Evolutionary conservation across 2,797 vertebrate species (phyloP).

Genomic region (Coregonus suidteri): DNA sequence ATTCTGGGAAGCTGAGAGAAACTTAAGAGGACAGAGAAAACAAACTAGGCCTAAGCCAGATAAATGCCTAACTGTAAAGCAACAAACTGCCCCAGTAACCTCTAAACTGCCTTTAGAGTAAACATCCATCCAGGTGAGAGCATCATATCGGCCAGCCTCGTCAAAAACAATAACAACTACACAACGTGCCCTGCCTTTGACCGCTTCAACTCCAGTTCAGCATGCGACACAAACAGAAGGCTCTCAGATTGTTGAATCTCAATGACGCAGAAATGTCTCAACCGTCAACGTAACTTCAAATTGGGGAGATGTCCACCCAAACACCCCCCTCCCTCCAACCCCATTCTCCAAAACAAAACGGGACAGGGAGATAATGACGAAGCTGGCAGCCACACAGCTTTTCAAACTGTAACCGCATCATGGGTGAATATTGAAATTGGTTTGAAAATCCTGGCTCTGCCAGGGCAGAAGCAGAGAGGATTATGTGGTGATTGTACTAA

Average conservation of each 20-base stretch:
- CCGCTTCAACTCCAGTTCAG: slow-evolving; percentile 35
- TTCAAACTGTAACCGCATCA: slow-evolving; percentile 47
- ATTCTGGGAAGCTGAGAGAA: background rate
- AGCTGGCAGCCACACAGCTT: slow-evolving; percentile 53
- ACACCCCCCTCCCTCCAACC: slow-evolving; percentile 11
- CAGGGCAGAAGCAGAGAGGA: slow-evolving; percentile 69
- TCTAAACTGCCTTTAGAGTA: background rate
- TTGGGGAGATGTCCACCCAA: slow-evolving; percentile 33
- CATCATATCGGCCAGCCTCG: background rate
- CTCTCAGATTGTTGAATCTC: slow-evolving; percentile 27
- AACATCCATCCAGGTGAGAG: background rate
- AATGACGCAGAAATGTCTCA: slow-evolving; percentile 21
- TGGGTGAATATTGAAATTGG: slow-evolving; percentile 77
- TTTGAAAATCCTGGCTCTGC: slow-evolving; percentile 74
- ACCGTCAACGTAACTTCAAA: slow-evolving; percentile 41
- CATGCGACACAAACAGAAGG: slow-evolving; percentile 50
- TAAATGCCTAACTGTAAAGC: background rate
- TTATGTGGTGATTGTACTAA: slow-evolving; percentile 77
- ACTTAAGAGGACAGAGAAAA: background rate
- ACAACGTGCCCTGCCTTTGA: slow-evolving; percentile 27
- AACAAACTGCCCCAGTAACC: background rate
- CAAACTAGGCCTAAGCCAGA: background rate
- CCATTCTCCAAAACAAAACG: slow-evolving; percentile 42
- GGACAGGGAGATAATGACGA: slow-evolving; percentile 62
- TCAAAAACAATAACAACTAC: background rate